phyloP scores from a whole-genome alignment of 1,140 invertebrate species.

The Cryptotermes secundus region DNA sequence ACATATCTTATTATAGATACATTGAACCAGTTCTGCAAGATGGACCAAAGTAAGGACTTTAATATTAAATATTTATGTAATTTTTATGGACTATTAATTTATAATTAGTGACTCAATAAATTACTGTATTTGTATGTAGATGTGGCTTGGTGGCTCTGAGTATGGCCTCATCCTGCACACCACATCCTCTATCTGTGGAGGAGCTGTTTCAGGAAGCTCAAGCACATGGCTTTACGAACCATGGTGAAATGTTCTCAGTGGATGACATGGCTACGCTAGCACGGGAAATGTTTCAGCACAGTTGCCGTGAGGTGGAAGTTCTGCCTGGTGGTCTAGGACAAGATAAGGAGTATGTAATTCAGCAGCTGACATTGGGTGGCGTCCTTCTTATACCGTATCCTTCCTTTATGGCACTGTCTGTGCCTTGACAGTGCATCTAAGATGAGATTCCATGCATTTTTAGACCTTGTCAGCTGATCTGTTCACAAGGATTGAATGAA shows the following conservation, averaged over 20 bases:
- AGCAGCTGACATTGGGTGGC: slow-evolving; percentile 54
- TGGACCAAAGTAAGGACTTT: slow-evolving; percentile 50
- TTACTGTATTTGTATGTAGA: slow-evolving; percentile 50
- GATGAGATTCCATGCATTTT: no score
- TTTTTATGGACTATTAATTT: not conserved
- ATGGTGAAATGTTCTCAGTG: slow-evolving; percentile 85
- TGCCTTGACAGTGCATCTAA: no score
- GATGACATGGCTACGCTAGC: slow-evolving; percentile 64
- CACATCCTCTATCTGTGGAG: slow-evolving; percentile 54
- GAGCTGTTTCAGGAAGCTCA: slow-evolving; percentile 62
- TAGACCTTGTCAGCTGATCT: no score
- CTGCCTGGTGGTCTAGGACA: slow-evolving; percentile 51
- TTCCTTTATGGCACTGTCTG: slow-evolving; percentile 42
- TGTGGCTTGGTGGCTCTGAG: slow-evolving; percentile 80
- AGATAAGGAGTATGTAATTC: slow-evolving; percentile 47
- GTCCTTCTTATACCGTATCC: slow-evolving; percentile 63
- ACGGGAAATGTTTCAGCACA: slow-evolving; percentile 52
- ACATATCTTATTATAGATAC: slow-evolving; percentile 29
- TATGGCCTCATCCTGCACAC: slow-evolving; percentile 67
- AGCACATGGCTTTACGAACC: slow-evolving; percentile 64
- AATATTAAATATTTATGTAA: slow-evolving; percentile 36
- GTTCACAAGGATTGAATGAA: no score
- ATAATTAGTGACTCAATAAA: not conserved
- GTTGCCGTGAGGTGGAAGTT: slow-evolving; percentile 50
- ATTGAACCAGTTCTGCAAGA: slow-evolving; percentile 52